A percentile compares a stretch with the other conserved stretches of the same genome.
These are phyloP conservation scores for Erpobdella octoculata DNA, from an alignment of 2,888 invertebrate species.

Conservation along the genomic window DNA sequence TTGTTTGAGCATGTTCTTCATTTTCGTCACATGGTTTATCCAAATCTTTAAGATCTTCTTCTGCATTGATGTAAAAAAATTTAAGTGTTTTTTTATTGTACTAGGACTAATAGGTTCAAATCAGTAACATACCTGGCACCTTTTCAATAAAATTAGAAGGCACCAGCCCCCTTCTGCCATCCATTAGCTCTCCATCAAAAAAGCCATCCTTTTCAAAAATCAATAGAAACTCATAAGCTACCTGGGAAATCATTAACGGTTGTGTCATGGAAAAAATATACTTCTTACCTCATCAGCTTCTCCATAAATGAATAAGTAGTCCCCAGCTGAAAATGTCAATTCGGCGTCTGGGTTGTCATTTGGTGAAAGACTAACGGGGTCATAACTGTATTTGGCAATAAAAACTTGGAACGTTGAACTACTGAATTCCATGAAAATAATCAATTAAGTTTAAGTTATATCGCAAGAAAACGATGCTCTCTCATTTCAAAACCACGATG, in stretches of 20 bases:
- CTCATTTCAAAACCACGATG: too few species aligned
- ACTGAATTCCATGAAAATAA: too few species aligned
- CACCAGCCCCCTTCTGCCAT: conserved; percentile 84
- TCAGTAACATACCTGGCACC: conserved; percentile 41
- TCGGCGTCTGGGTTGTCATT: conserved; percentile 91
- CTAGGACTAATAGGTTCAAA: neutral
- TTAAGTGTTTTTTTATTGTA: neutral
- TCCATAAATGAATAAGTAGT: conserved; percentile 90
- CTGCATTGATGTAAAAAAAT: neutral
- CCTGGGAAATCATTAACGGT: neutral
- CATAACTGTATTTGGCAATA: conserved; percentile 57
- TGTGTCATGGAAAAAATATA: neutral
- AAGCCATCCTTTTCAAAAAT: conserved; percentile 73
- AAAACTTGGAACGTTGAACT: conserved; percentile 44
- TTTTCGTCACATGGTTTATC: conserved; percentile 7
- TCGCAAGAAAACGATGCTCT: too few species aligned
- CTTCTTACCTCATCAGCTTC: conserved; percentile 52
- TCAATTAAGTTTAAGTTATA: too few species aligned
- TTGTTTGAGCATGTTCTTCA: too few species aligned
- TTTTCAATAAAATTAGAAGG: conserved; percentile 62
- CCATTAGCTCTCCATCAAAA: conserved; percentile 85
- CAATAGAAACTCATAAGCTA: neutral
- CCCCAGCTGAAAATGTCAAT: conserved; percentile 80
- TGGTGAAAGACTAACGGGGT: conserved; percentile 65
- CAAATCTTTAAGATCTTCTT: conserved; percentile 12